phyloP scores from a whole-genome alignment of 1,140 invertebrate genomes.

The Physella acuta region DNA sequence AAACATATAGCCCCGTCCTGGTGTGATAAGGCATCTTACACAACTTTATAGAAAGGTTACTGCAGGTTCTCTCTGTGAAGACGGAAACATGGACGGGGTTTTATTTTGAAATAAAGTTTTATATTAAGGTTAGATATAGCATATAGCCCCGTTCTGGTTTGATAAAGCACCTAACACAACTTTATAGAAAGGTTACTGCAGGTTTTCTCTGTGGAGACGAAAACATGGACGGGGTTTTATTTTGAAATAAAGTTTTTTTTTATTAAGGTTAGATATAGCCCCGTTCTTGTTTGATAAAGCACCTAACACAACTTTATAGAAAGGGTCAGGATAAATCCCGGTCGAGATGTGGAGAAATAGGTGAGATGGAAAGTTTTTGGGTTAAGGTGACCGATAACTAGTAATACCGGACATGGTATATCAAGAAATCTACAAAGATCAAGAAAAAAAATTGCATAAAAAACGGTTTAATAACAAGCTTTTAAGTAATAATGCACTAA shows the following conservation, averaged over 20 bases:
- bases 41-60: not conserved
- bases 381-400: too few relatives aligned
- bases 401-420: too few relatives aligned
- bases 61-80: slow-evolving; percentile 13
- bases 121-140: too few relatives aligned
- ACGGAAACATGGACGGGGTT: not conserved
- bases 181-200: not conserved
- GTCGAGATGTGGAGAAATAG: not conserved
- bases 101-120: not conserved
- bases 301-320: not conserved
- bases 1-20: too few relatives aligned
- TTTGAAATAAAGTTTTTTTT: not conserved
- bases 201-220: slow-evolving; percentile 8
- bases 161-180: not conserved
- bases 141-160: too few relatives aligned
- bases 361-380: too few relatives aligned
- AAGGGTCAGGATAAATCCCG: not conserved
- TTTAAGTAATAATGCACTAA: too few relatives aligned
- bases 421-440: too few relatives aligned
- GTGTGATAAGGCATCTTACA: not conserved
- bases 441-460: too few relatives aligned
- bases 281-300: too few relatives aligned
- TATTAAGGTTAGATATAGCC: too few relatives aligned
- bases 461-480: too few relatives aligned
- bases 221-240: not conserved